phyloP scores from a whole-genome alignment of 2,888 invertebrate genomes.

The Allygus modestus region DNA sequence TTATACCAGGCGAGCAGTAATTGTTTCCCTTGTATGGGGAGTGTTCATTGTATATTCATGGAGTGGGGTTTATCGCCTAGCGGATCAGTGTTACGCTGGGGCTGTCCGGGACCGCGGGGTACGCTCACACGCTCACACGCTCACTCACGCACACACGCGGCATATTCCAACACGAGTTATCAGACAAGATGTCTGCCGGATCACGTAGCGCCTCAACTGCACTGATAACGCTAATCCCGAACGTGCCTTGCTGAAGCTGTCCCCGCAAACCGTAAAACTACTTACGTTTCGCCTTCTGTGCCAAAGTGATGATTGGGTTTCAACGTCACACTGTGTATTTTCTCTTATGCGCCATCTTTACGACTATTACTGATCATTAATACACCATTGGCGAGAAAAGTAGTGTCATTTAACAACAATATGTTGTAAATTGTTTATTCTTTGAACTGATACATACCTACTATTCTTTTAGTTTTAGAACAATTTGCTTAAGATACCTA shows the following conservation, averaged over 20 bases:
- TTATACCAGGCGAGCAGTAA: slow-evolving; percentile 13
- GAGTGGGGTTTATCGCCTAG: neutral
- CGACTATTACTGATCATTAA: too few species aligned
- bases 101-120: neutral
- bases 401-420: too few species aligned
- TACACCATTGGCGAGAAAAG: too few species aligned
- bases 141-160: neutral
- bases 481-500: too few species aligned
- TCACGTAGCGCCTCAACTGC: neutral
- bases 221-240: neutral
- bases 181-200: neutral
- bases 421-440: too few species aligned
- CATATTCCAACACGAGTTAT: neutral
- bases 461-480: too few species aligned
- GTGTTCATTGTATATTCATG: slow-evolving; percentile 37
- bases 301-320: too few species aligned
- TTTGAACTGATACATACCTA: too few species aligned
- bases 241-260: neutral
- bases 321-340: too few species aligned
- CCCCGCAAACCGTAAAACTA: too few species aligned
- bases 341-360: too few species aligned
- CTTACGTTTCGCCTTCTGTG: too few species aligned
- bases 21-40: slow-evolving; percentile 31
- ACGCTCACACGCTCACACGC: neutral
- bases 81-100: neutral